Conservation (phyloP, 2,797 vertebrate species). For the Aplochiton taeniatus region DNA sequence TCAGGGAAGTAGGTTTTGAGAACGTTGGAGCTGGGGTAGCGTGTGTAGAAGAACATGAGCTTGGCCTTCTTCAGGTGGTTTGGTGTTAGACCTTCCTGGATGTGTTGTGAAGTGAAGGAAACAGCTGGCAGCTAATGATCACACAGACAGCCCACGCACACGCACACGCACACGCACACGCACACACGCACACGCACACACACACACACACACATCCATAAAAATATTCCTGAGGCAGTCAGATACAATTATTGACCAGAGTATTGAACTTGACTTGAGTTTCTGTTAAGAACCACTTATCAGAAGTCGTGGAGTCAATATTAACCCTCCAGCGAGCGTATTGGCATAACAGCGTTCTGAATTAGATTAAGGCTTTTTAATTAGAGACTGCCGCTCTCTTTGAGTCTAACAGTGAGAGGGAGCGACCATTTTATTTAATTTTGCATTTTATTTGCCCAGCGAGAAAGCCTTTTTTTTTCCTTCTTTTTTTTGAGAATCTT, state of each 20-base stretch:
- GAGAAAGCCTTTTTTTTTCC: neutral
- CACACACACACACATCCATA: neutral
- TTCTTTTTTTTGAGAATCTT: neutral
- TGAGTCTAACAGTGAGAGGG: slow-evolving; percentile 67
- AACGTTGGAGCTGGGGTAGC: slow-evolving; percentile 92
- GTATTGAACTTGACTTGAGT: slow-evolving; percentile 75
- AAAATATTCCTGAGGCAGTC: too few relatives aligned
- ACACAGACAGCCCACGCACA: slow-evolving; percentile 21
- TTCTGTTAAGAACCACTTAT: slow-evolving; percentile 73
- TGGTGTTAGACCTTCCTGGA: slow-evolving; percentile 92
- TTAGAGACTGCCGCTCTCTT: slow-evolving; percentile 72
- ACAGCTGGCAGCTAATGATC: slow-evolving; percentile 29
- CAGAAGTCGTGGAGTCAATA: slow-evolving; percentile 77
- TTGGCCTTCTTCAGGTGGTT: slow-evolving; percentile 97
- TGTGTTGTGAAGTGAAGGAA: slow-evolving; percentile 67
- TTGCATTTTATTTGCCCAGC: slow-evolving; percentile 11
- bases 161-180: too few relatives aligned
- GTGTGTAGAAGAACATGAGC: slow-evolving; percentile 97
- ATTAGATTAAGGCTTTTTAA: slow-evolving; percentile 82
- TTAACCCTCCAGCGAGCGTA: slow-evolving; percentile 78
- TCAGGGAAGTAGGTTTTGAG: slow-evolving; percentile 93
- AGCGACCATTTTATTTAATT: slow-evolving; percentile 68
- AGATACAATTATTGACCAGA: slow-evolving; percentile 46
- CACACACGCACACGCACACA: neutral
- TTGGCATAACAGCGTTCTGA: slow-evolving; percentile 78